phyloP scores from a whole-genome alignment of 2,888 invertebrate genomes.

The Agrochola lota region DNA sequence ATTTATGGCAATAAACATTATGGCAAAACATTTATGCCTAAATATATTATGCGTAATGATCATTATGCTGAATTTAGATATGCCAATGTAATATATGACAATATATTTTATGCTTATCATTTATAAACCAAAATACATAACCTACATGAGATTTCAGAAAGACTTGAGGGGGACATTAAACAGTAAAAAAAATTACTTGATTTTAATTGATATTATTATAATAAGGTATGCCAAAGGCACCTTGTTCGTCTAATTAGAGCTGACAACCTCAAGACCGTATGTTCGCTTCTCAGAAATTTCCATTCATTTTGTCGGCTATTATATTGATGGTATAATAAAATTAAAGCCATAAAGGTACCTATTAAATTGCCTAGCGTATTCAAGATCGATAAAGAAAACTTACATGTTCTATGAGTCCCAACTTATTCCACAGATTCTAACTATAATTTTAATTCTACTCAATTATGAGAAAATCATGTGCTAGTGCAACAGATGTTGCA shows the following conservation, averaged over 20 bases:
- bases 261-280: conserved; percentile 2
- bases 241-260: neutral
- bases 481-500: conserved; percentile 21
- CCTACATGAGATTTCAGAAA: neutral
- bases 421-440: neutral
- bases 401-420: neutral
- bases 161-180: neutral
- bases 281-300: conserved; percentile 22
- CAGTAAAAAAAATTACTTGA: neutral
- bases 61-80: too few species aligned
- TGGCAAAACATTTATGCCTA: too few species aligned
- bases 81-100: too few species aligned
- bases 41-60: too few species aligned
- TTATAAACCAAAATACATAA: neutral
- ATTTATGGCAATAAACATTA: too few species aligned
- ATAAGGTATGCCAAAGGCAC: neutral
- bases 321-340: neutral
- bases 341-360: neutral
- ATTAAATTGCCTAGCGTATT: neutral
- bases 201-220: neutral
- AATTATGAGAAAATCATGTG: conserved; percentile 35
- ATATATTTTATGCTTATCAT: too few species aligned
- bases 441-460: neutral
- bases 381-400: too few species aligned
- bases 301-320: neutral